A percentile compares a stretch with the other conserved stretches of the same genome.
Evolutionary conservation across 64 coral and sea anemone species (phyloP).

Genomic region (Montipora cactus): DNA sequence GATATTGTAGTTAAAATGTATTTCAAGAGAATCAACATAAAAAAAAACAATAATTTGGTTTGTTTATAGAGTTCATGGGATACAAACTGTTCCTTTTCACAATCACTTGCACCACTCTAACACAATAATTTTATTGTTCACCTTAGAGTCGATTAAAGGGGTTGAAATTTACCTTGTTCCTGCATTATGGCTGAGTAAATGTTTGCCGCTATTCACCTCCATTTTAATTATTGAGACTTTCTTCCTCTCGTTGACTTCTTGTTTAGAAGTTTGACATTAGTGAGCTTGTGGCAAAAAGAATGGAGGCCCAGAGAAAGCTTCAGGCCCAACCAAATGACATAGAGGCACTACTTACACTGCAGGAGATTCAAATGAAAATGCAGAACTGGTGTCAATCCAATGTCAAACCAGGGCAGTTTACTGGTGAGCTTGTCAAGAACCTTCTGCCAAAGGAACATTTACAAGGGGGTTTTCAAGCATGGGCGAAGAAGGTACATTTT

Average conservation of each 20-base stretch:
- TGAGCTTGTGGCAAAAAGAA: constrained; percentile 85
- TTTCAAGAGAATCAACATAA: too few relatives aligned
- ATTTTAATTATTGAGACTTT: too few relatives aligned
- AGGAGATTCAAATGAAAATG: constrained; percentile 98
- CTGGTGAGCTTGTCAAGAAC: constrained; percentile 89
- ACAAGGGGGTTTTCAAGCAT: constrained; percentile 94
- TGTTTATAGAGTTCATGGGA: too few relatives aligned
- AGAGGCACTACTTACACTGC: constrained; percentile 85
- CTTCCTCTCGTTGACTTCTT: neutral
- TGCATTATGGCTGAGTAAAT: too few relatives aligned
- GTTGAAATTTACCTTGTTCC: too few relatives aligned
- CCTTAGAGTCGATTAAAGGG: too few relatives aligned
- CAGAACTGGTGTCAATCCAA: constrained; percentile 95
- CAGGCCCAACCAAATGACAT: constrained; percentile 90
- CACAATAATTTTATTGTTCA: too few relatives aligned
- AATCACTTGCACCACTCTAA: too few relatives aligned
- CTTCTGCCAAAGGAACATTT: constrained; percentile 89
- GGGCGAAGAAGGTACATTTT: constrained; percentile 88
- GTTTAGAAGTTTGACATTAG: constrained; percentile 96
- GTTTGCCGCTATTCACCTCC: neutral
- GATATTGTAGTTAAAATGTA: too few relatives aligned
- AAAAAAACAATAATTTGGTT: too few relatives aligned
- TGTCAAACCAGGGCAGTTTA: constrained; percentile 98
- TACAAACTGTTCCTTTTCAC: too few relatives aligned
- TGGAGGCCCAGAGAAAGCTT: constrained; percentile 89